These are phyloP conservation scores for Anguilla rostrata DNA, from an alignment of 2,113 vertebrate genomes.

Conservation along the genomic window DNA sequence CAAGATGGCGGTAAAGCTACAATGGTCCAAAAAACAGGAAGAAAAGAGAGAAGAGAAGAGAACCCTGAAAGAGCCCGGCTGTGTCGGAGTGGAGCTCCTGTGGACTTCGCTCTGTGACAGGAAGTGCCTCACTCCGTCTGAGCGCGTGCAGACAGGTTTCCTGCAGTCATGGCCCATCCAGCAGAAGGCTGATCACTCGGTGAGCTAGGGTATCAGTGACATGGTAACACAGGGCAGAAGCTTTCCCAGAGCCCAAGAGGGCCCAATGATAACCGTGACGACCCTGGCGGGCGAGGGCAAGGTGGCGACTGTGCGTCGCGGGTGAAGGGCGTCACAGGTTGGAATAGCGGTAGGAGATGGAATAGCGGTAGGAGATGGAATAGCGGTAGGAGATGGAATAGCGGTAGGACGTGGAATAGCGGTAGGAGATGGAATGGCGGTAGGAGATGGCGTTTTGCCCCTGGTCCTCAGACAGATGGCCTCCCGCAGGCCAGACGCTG, in stretches of 20 bases:
- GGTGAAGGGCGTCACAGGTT: background rate
- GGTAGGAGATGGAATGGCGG: background rate
- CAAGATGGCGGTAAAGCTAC: slow-evolving; percentile 80
- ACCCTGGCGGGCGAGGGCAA: too few relatives aligned
- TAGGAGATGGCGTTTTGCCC: background rate
- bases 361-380: background rate
- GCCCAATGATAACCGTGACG: too few relatives aligned
- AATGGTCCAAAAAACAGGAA: slow-evolving; percentile 48
- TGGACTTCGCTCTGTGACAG: background rate
- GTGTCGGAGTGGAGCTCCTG: background rate
- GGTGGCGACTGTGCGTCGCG: background rate
- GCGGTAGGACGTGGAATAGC: background rate
- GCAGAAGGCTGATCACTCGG: background rate
- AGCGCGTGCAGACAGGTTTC: background rate
- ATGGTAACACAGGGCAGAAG: too few relatives aligned
- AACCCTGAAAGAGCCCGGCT: background rate
- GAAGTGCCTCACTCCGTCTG: background rate
- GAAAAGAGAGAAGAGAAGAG: background rate
- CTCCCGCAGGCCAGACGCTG: background rate
- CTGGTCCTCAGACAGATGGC: slow-evolving; percentile 15
- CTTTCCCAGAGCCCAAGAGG: too few relatives aligned
- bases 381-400: background rate
- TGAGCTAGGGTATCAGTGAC: too few relatives aligned
- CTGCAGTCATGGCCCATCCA: background rate
- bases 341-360: slow-evolving; percentile 12